Base-by-base conservation (phyloP, 2,888 invertebrate genomes). In the Dione juno region DNA sequence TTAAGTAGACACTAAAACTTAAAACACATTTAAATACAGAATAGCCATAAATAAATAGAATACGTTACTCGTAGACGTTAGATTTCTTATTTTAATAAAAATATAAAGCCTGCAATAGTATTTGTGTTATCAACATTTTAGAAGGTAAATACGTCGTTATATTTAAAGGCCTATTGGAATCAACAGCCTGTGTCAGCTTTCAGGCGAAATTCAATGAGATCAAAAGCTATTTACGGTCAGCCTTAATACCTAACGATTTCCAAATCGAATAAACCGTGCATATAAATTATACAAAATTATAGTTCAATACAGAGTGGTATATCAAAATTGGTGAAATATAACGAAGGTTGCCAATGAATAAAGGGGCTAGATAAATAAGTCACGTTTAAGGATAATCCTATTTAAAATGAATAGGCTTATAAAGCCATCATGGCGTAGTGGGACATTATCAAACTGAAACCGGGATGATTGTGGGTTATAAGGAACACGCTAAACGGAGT, bases 71-170 rank as follows among this genome's bases (percentile, higher is more conserved):
- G n/a, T 10, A 13, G 1, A 2, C 35, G 8, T 37, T 9, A 37
- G 14, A 19, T 13, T 41, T 40, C 13, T 13, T 3, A 40, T 57
- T 57, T 5, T 57, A 40, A 37, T 54, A 37, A 37, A n/a, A 35
- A 0, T 37, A 40, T 0, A 37, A 54, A n/a, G 10, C n/a, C 54
- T 54, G 35, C n/a, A 9, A 9, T n/a, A 16, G 10, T 14, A 21
- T 21, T 21, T 35, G 13, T 0, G 3, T 28, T 85, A 84, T 85
- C 84, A 81, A 82, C 81, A 80, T 81, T 82, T 87, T 84, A 84
- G 82, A 86, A 82, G 82, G 82, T 81, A 84, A 84, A 85, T 85
- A 78, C 82, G 74, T 84, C 88, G 87, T 88, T 88, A 83, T 84
- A 70, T 66, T 67, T 53, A 45, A 66, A 45, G 43, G 16, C 43